phyloP scores from a whole-genome alignment of 2,113 vertebrate genomes.

The Tauraco erythrolophus region DNA sequence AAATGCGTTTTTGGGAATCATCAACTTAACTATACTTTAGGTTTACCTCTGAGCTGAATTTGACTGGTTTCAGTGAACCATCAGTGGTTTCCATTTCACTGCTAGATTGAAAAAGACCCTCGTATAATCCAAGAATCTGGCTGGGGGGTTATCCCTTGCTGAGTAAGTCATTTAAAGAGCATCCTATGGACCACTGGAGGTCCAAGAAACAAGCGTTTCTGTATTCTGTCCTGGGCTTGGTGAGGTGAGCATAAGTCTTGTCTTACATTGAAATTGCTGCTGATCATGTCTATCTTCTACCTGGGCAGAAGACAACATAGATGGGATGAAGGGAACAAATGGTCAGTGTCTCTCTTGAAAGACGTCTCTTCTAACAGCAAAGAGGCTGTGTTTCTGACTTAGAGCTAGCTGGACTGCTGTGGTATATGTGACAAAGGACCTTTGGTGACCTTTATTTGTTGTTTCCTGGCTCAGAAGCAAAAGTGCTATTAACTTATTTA shows the following conservation, averaged over 20 bases:
- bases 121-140: background rate
- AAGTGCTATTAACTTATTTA: background rate
- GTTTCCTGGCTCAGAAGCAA: background rate
- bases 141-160: background rate
- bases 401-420: accelerated
- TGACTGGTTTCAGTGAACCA: background rate
- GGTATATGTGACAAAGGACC: background rate
- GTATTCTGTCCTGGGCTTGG: background rate
- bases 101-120: accelerated
- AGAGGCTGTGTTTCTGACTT: background rate
- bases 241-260: background rate
- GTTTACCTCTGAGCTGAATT: background rate
- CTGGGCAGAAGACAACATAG: background rate
- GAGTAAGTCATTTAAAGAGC: background rate
- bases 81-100: background rate
- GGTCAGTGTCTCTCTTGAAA: background rate
- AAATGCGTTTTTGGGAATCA: background rate
- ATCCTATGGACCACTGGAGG: background rate
- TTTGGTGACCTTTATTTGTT: background rate
- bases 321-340: background rate
- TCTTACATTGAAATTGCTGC: accelerated
- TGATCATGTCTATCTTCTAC: background rate
- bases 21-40: background rate
- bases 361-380: background rate
- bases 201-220: accelerated